Percentiles rank a stretch among this genome's conserved stretches.
Conservation (phyloP, 92 coral and sea anemone genomes). For the Ricordea florida region DNA sequence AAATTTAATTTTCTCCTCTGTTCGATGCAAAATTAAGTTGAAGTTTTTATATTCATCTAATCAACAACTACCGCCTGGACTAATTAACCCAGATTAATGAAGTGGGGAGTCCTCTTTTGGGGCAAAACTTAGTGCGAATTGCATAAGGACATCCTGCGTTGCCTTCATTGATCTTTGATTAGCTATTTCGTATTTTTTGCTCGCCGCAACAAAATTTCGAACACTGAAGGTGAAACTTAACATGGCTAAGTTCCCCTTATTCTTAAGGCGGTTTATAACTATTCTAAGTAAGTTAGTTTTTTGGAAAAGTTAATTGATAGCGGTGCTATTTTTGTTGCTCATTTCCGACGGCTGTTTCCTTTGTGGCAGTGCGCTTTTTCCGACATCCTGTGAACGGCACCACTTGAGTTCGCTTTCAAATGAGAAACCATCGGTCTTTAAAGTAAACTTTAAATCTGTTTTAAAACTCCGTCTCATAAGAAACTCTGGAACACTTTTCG, state of each 20-base stretch:
- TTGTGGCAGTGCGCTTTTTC: constrained; percentile 36
- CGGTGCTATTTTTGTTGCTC: constrained; percentile 45
- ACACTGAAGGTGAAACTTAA: constrained; percentile 49
- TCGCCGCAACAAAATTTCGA: constrained; percentile 19
- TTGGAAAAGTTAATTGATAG: constrained; percentile 59
- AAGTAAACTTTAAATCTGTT: no score
- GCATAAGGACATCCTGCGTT: constrained; percentile 4
- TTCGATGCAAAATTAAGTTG: not conserved
- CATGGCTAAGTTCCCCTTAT: constrained; percentile 22
- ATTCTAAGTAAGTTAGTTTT: constrained; percentile 52
- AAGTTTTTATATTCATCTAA: constrained; percentile 18
- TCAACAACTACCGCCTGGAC: constrained; percentile 1
- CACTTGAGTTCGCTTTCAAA: not conserved
- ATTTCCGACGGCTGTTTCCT: constrained; percentile 50
- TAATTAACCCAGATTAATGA: constrained; percentile 35
- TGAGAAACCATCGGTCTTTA: not conserved
- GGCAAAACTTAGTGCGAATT: not conserved
- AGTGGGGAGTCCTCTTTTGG: constrained; percentile 28
- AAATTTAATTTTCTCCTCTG: constrained; percentile 16
- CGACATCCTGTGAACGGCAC: constrained; percentile 36
- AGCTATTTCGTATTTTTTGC: constrained; percentile 17
- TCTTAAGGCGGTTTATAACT: constrained; percentile 27
- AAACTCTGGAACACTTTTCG: no score
- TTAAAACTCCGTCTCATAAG: no score
- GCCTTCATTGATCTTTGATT: constrained; percentile 15